Evolutionary conservation across 2,113 vertebrate genomes (phyloP).

Genomic region (Empidonax traillii): DNA sequence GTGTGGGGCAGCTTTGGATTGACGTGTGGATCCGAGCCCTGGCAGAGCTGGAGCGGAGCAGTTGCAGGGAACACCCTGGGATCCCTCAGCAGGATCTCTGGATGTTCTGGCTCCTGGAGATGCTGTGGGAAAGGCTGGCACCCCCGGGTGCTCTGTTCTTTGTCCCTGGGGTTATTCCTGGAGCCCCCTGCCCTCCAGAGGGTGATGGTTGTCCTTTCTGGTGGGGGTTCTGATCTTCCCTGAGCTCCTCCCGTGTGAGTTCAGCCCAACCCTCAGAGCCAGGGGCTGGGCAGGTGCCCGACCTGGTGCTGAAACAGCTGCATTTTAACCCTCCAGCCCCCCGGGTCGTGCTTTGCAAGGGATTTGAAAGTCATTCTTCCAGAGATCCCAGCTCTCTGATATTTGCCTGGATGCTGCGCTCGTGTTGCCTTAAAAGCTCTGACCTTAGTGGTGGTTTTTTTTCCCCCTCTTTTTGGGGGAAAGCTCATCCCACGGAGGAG

Average conservation of each 20-base stretch:
- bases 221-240: neutral
- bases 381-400: neutral
- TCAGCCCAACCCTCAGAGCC: neutral
- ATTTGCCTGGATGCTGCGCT: neutral
- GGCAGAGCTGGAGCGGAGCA: neutral
- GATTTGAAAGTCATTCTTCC: neutral
- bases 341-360: accelerated
- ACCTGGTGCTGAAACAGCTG: neutral
- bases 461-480: too few relatives aligned
- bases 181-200: accelerated
- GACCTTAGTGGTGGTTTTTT: neutral
- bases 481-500: accelerated
- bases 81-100: accelerated
- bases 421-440: neutral
- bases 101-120: neutral
- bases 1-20: neutral
- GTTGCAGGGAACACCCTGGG: neutral
- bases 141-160: accelerated
- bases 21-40: accelerated
- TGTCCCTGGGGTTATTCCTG: neutral
- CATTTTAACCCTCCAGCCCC: neutral
- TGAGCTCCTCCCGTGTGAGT: accelerated
- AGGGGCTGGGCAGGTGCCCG: neutral
- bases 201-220: accelerated
- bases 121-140: accelerated